Percentiles rank a stretch among this genome's conserved stretches.
Conservation (phyloP, 2,888 invertebrate species). For the Zaprionus obscuricornis region DNA sequence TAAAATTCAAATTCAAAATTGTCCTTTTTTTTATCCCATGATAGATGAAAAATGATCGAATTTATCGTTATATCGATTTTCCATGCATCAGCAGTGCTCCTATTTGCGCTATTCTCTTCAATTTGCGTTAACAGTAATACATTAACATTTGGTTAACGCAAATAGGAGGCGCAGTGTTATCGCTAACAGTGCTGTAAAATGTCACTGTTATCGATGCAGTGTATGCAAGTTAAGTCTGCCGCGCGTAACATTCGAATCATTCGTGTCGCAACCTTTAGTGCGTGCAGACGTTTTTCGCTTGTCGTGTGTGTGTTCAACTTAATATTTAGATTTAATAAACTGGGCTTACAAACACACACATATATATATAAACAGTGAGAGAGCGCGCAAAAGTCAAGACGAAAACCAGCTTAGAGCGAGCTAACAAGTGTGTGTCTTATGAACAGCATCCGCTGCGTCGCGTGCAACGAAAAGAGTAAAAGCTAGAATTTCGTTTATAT, state of each 20-base stretch:
- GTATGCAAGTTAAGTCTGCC: slow-evolving; percentile 18
- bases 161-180: too few relatives aligned
- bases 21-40: not conserved
- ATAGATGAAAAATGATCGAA: too few relatives aligned
- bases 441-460: slow-evolving; percentile 68
- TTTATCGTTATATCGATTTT: not conserved
- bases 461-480: slow-evolving; percentile 71
- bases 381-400: slow-evolving; percentile 44
- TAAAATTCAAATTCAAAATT: not conserved
- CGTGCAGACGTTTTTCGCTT: slow-evolving; percentile 47
- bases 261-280: slow-evolving; percentile 52
- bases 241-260: slow-evolving; percentile 48
- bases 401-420: slow-evolving; percentile 69
- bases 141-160: too few relatives aligned
- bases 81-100: too few relatives aligned
- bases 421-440: slow-evolving; percentile 63
- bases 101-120: too few relatives aligned
- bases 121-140: too few relatives aligned
- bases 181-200: slow-evolving; percentile 20
- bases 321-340: slow-evolving; percentile 41
- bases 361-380: slow-evolving; percentile 28
- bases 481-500: slow-evolving; percentile 43
- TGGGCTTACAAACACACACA: slow-evolving; percentile 54
- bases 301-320: slow-evolving; percentile 15
- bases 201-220: not conserved